These are phyloP conservation scores for Cercocebus atys DNA, from an alignment of 2,113 vertebrate genomes.

Conservation along the genomic window DNA sequence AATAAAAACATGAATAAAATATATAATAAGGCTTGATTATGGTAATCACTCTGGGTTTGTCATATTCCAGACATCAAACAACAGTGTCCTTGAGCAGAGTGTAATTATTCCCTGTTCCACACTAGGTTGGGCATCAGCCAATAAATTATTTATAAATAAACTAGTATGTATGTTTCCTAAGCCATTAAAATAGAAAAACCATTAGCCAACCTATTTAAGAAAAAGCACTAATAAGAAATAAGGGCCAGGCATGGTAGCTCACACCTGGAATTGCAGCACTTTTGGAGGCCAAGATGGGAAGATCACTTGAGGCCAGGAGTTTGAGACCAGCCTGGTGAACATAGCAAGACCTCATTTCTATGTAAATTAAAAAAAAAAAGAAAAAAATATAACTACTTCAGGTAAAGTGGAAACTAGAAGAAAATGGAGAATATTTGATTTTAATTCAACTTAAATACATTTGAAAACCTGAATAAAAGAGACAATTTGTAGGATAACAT, in stretches of 20 bases:
- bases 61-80: not conserved
- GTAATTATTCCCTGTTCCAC: not conserved
- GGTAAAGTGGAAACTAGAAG: not conserved
- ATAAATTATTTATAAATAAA: conserved; percentile 13
- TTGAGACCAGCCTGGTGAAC: too few species aligned
- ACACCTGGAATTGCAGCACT: too few species aligned
- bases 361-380: too few species aligned
- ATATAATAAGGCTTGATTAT: not conserved
- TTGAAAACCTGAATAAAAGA: not conserved
- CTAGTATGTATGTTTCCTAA: not conserved
- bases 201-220: not conserved
- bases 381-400: not conserved
- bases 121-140: not conserved
- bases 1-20: not conserved
- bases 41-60: not conserved
- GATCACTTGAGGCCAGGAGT: too few species aligned
- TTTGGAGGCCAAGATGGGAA: too few species aligned
- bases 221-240: not conserved
- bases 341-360: too few species aligned
- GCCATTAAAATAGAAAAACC: conserved; percentile 11
- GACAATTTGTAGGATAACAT: not conserved
- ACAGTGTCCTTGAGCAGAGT: not conserved
- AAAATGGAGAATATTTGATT: not conserved
- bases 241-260: too few species aligned
- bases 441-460: not conserved